Evolutionary conservation across 2,888 invertebrate species (phyloP), one percentile per base, ranked within the genome.

Genomic region (Nemoura dubitans): DNA sequence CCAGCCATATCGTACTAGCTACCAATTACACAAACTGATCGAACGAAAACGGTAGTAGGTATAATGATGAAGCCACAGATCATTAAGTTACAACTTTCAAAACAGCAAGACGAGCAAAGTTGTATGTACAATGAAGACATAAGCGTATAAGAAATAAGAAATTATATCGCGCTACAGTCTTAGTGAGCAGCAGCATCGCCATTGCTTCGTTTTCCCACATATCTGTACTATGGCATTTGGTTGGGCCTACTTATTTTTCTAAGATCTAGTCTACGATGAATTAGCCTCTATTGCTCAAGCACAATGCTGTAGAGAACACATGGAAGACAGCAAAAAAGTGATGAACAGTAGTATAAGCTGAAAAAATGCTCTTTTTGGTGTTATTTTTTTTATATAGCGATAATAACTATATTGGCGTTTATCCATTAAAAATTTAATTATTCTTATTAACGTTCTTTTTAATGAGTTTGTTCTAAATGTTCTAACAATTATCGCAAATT

Each of bases 241-340:
- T 27, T 28, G 78, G 78, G 78, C 78, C 78, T 78, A 78, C 78
- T 78, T 78, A 78, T 78, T 78, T 78, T 78, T 78, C 78, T 78
- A 25, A 78, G 78, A 27, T 27, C 27, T 78, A 26, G 26, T 28
- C 28, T 26, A 1, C 0, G 78, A 78, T 21, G 78, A 78, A 78
- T 78, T 78, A 78, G 78, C 78, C 78, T 78, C 78, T 78, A 78
- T 78, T 78, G 78, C 78, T 78, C 78, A 78, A 78, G 27, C 59
- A 59, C 59, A 59, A 59, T 59, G 59, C 59, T 59, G 59, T 21
- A 21, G 21, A 59, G 59, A 59, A 59, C 14, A 59, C 21, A 59
- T 59, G 14, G 16, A 59, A 10, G 59, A 2, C 10, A 59, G 59
- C 59, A 59, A 59, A 59, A 59, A 59, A 59, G 21, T 14, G 14